These are phyloP conservation scores for Chamaea fasciata DNA, from an alignment of 2,113 vertebrate genomes.

Conservation along the genomic window DNA sequence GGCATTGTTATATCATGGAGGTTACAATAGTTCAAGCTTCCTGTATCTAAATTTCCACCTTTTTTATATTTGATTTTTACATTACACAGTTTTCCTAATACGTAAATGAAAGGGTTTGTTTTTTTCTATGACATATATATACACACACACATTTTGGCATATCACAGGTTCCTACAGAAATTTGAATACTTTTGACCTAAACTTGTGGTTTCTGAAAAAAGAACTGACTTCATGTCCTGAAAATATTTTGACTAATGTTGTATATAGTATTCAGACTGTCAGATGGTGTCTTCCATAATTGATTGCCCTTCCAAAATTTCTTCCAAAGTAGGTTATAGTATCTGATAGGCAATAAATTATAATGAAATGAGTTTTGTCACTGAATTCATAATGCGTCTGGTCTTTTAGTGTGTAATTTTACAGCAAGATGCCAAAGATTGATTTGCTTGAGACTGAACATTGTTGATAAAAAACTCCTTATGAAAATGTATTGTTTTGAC, in stretches of 20 bases:
- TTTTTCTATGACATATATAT: not conserved
- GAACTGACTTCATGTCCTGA: not conserved
- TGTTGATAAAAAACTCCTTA: not conserved
- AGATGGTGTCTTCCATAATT: slow-evolving; percentile 15
- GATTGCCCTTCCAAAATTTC: slow-evolving; percentile 14
- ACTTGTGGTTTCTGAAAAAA: not conserved
- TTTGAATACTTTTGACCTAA: not conserved
- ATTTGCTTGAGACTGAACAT: not conserved
- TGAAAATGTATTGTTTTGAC: not conserved
- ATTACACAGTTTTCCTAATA: not conserved
- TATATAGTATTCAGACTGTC: not conserved
- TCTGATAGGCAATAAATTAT: slow-evolving; percentile 1
- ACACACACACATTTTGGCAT: not conserved
- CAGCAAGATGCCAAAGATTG: not conserved
- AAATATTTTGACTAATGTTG: not conserved
- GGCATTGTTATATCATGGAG: not conserved
- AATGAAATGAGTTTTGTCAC: not conserved
- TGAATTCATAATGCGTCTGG: not conserved
- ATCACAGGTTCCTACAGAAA: not conserved
- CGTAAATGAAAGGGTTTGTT: not conserved
- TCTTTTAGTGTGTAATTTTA: not conserved
- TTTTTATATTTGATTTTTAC: not conserved
- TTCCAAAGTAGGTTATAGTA: slow-evolving; percentile 2
- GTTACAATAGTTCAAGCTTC: not conserved
- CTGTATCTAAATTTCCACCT: not conserved